These are phyloP conservation scores for Bubo bubo DNA, from an alignment of 2,113 vertebrate genomes.

Conservation along the genomic window DNA sequence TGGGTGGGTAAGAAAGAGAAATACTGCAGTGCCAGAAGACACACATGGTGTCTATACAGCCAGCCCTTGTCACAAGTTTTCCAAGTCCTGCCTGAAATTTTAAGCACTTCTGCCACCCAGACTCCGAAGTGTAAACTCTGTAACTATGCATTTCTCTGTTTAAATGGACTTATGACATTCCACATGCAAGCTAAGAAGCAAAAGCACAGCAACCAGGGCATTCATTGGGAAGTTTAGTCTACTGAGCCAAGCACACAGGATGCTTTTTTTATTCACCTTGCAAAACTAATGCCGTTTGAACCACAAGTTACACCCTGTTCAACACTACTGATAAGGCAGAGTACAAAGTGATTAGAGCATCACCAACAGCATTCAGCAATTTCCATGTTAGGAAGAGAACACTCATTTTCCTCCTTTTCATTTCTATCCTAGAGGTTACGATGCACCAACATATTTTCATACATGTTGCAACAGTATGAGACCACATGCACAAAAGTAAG, in stretches of 20 bases:
- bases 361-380: background rate
- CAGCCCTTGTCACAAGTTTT: background rate
- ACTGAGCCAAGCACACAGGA: background rate
- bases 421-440: background rate
- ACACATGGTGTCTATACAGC: fast-evolving
- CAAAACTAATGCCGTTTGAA: background rate
- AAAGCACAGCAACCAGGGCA: background rate
- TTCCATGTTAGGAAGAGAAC: background rate
- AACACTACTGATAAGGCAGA: background rate
- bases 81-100: background rate
- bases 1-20: background rate
- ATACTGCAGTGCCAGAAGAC: background rate
- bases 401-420: background rate
- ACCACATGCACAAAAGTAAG: background rate
- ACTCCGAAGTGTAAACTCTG: background rate
- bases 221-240: background rate
- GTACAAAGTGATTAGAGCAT: background rate
- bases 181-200: background rate
- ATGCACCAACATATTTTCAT: background rate
- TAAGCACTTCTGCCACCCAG: background rate
- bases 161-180: background rate
- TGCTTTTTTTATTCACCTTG: background rate
- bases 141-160: background rate
- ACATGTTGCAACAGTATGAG: background rate
- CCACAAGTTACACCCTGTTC: background rate